Conservation (phyloP, 1,140 invertebrate species). For the Bombus breviceps region DNA sequence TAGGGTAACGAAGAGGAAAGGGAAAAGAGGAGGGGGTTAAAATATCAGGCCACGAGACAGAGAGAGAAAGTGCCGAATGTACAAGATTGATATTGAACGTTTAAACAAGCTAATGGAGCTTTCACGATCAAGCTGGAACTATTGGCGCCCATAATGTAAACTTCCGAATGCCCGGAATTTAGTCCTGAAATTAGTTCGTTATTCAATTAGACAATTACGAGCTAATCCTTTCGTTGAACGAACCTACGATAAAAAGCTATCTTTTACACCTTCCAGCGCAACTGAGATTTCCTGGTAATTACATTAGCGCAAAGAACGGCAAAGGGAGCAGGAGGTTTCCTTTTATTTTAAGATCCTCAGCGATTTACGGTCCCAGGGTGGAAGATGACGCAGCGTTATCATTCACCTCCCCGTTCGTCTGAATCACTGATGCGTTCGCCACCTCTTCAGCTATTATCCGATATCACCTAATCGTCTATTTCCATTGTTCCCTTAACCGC, state of each 20-base stretch:
- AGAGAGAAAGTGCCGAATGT: not conserved
- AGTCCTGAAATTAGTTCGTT: not conserved
- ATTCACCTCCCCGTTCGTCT: constrained; percentile 20
- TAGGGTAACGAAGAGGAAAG: constrained; percentile 18
- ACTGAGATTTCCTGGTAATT: not conserved
- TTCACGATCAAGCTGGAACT: constrained; percentile 51
- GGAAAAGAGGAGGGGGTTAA: constrained; percentile 16
- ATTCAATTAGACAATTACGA: not conserved
- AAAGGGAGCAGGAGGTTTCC: not conserved
- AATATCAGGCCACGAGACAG: not conserved
- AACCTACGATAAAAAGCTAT: not conserved
- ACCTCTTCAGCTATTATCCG: constrained; percentile 58
- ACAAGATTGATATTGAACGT: constrained; percentile 31
- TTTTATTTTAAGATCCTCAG: not conserved
- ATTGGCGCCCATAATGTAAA: constrained; percentile 47
- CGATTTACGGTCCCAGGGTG: not conserved
- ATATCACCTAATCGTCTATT: constrained; percentile 69
- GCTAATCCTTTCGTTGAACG: not conserved
- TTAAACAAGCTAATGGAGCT: constrained; percentile 61
- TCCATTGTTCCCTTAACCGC: constrained; percentile 68
- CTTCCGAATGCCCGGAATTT: not conserved
- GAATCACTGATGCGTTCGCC: constrained; percentile 63
- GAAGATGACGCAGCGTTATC: constrained; percentile 61
- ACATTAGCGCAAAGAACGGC: not conserved
- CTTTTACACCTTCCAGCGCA: not conserved